Percentiles rank a stretch among this genome's conserved stretches.
phyloP scores from a whole-genome alignment of 2,113 vertebrate genomes.

The Nerophis lumbriciformis region DNA sequence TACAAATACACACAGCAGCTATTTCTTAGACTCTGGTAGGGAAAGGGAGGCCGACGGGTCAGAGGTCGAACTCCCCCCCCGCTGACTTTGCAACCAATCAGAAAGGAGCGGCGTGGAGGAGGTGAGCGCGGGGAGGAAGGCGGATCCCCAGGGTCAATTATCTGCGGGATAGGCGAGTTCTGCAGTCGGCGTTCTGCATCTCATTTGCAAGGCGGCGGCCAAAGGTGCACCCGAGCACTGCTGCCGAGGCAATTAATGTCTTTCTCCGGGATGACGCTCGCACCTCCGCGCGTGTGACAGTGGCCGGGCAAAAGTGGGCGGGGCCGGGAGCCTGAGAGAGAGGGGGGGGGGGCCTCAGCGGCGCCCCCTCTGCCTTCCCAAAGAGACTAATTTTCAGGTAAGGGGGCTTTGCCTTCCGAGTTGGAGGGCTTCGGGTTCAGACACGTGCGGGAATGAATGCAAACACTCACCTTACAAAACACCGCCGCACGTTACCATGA shows the following conservation, averaged over 20 bases:
- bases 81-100: constrained; percentile 68
- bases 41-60: constrained; percentile 49
- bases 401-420: constrained; percentile 37
- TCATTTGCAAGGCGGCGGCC: constrained; percentile 69
- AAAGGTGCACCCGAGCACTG: constrained; percentile 63
- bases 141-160: constrained; percentile 73
- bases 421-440: constrained; percentile 27
- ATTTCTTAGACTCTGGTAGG: constrained; percentile 14
- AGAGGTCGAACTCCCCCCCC: constrained; percentile 61
- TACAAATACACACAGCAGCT: constrained; percentile 1
- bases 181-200: constrained; percentile 67
- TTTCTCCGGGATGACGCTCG: constrained; percentile 61
- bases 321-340: constrained; percentile 42
- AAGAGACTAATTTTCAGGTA: constrained; percentile 64
- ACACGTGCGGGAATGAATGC: constrained; percentile 3
- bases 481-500: neutral
- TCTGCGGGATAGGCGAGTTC: constrained; percentile 63
- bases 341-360: constrained; percentile 36
- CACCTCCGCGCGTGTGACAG: constrained; percentile 63
- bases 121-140: constrained; percentile 48
- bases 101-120: constrained; percentile 35
- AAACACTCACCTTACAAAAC: constrained; percentile 5
- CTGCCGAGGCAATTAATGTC: constrained; percentile 73
- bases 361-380: constrained; percentile 45
- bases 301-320: constrained; percentile 55